Percentiles rank a stretch among this genome's conserved stretches.
phyloP scores from a whole-genome alignment of 2,797 vertebrate species.

The Gallirallus australis region DNA sequence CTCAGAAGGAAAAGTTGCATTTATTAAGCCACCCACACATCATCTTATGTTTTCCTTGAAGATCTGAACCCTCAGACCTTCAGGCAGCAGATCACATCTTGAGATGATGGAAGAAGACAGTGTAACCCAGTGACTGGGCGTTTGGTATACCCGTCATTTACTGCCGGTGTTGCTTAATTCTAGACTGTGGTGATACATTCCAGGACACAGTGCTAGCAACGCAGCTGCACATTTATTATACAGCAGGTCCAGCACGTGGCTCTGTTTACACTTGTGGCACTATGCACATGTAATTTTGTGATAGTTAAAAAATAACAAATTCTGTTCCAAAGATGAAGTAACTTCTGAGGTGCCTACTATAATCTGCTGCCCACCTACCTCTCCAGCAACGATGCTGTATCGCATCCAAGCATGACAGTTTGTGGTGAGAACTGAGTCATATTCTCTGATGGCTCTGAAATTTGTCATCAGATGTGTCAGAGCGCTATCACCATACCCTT shows the following conservation, averaged over 20 bases:
- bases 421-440: conserved; percentile 64
- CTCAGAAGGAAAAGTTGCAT: conserved; percentile 27
- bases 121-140: neutral
- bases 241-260: rapidly evolving
- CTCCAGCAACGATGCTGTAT: neutral
- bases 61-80: neutral
- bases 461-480: conserved; percentile 51
- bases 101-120: neutral
- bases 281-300: neutral
- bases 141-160: neutral
- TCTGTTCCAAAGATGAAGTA: neutral
- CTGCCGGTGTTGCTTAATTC: neutral
- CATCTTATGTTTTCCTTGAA: conserved; percentile 28
- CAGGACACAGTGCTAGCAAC: neutral
- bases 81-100: neutral
- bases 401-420: neutral
- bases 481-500: neutral
- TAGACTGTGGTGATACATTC: neutral
- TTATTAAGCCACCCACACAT: neutral
- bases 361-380: neutral
- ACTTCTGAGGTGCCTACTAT: neutral
- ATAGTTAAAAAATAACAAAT: neutral
- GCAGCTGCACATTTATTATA: neutral
- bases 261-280: neutral
- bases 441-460: conserved; percentile 22